These are phyloP conservation scores for Epicampocera succincta DNA, from an alignment of 2,888 invertebrate species.

Conservation along the genomic window DNA sequence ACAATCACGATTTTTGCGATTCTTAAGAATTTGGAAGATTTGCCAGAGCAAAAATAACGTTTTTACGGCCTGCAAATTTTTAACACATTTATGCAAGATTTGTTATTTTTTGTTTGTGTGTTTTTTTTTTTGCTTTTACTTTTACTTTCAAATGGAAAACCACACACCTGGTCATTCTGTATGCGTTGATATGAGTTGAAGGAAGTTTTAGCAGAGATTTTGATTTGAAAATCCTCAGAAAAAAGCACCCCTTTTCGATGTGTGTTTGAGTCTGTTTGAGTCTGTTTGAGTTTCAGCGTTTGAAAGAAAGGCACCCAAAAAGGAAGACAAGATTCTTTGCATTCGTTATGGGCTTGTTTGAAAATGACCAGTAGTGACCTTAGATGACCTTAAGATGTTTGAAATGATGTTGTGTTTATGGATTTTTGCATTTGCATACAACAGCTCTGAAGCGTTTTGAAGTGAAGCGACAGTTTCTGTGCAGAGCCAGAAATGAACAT, in stretches of 20 bases:
- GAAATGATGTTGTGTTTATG: slow-evolving; percentile 61
- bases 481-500: not conserved
- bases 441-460: slow-evolving; percentile 71
- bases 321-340: slow-evolving; percentile 60
- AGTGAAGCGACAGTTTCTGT: slow-evolving; percentile 58
- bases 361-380: slow-evolving; percentile 76
- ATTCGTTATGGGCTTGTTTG: slow-evolving; percentile 43
- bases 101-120: no score
- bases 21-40: slow-evolving; percentile 44
- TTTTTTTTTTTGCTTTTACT: not conserved
- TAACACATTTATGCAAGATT: slow-evolving; percentile 62
- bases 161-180: slow-evolving; percentile 64
- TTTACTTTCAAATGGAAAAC: slow-evolving; percentile 47
- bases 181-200: not conserved
- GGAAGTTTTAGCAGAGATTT: slow-evolving; percentile 40
- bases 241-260: slow-evolving; percentile 74
- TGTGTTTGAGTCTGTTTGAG: not conserved
- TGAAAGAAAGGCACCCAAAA: slow-evolving; percentile 64
- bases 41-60: slow-evolving; percentile 38
- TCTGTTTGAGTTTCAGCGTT: not conserved
- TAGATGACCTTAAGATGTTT: slow-evolving; percentile 76
- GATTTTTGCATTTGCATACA: slow-evolving; percentile 76
- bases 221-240: slow-evolving; percentile 43
- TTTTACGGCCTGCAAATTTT: slow-evolving; percentile 40
- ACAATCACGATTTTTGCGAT: slow-evolving; percentile 70